Percentiles rank a stretch among this genome's conserved stretches.
Conservation (phyloP, 2,113 vertebrate species). For the Dicrurus megarhynchus region DNA sequence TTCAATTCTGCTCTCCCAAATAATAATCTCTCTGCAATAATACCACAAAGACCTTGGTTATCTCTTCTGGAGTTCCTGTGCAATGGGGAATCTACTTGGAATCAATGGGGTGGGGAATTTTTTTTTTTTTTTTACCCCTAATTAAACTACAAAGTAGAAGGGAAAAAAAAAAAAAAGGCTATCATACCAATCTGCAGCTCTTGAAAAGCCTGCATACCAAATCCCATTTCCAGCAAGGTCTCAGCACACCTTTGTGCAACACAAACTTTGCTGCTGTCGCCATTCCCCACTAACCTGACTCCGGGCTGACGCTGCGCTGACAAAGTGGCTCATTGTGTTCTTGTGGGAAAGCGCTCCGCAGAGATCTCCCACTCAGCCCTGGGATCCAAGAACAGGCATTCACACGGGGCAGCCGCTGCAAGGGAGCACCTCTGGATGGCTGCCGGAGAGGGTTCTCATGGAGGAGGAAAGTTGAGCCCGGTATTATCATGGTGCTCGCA, state of each 20-base stretch:
- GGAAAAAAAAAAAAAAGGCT: background rate
- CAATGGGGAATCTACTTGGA: background rate
- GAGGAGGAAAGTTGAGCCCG: background rate
- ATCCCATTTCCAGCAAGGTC: background rate
- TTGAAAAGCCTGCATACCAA: constrained; percentile 10
- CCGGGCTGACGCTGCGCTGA: constrained; percentile 48
- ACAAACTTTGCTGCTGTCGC: background rate
- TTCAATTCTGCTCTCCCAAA: background rate
- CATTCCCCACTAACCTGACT: constrained; percentile 57
- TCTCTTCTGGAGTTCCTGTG: background rate
- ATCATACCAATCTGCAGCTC: background rate
- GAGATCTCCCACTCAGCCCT: constrained; percentile 72
- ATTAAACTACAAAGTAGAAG: background rate
- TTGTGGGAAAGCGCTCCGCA: constrained; percentile 74
- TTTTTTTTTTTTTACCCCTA: background rate
- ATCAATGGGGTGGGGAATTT: background rate
- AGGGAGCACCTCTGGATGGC: constrained; percentile 62
- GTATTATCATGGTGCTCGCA: background rate
- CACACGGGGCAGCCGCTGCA: constrained; percentile 46
- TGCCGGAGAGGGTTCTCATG: constrained; percentile 22
- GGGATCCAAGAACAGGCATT: constrained; percentile 53
- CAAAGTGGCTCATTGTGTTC: constrained; percentile 69
- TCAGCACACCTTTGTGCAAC: constrained; percentile 61
- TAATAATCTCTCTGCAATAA: background rate
- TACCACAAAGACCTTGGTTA: constrained; percentile 1